Evolutionary conservation across 2,888 invertebrate species (phyloP).

Genomic region (Camponotus fellah): DNA sequence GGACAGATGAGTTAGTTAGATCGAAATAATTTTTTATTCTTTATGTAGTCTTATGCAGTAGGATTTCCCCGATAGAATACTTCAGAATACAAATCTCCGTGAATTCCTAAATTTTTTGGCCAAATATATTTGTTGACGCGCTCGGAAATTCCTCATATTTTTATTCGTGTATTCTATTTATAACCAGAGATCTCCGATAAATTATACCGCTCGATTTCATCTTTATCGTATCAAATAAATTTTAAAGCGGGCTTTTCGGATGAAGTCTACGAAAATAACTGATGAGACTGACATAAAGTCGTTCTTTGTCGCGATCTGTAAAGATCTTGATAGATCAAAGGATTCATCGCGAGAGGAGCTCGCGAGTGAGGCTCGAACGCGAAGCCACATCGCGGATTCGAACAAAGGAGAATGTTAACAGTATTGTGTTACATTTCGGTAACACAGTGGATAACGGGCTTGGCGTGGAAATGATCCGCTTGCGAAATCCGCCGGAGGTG

Average conservation of each 20-base stretch:
- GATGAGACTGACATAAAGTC: neutral
- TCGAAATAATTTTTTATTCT: neutral
- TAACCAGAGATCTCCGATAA: neutral
- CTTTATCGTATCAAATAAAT: neutral
- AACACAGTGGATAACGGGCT: constrained; percentile 63
- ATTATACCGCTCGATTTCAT: neutral
- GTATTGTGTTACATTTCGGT: constrained; percentile 65
- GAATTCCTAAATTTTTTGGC: neutral
- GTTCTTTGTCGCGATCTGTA: neutral
- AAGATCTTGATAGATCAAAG: constrained; percentile 17
- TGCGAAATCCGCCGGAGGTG: constrained; percentile 69
- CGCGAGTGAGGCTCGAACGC: neutral
- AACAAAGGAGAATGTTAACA: constrained; percentile 59
- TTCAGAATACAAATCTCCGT: neutral
- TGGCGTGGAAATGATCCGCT: constrained; percentile 66
- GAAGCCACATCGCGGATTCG: neutral
- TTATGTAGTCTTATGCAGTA: no score
- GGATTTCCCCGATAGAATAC: neutral
- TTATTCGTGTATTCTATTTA: neutral
- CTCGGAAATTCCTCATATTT: neutral
- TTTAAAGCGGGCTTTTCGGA: neutral
- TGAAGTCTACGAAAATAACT: constrained; percentile 7
- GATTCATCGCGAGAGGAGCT: constrained; percentile 20
- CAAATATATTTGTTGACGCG: neutral
- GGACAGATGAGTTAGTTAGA: neutral